Conservation (phyloP, 2,888 invertebrate species). For the Leptopilina drosophilae region DNA sequence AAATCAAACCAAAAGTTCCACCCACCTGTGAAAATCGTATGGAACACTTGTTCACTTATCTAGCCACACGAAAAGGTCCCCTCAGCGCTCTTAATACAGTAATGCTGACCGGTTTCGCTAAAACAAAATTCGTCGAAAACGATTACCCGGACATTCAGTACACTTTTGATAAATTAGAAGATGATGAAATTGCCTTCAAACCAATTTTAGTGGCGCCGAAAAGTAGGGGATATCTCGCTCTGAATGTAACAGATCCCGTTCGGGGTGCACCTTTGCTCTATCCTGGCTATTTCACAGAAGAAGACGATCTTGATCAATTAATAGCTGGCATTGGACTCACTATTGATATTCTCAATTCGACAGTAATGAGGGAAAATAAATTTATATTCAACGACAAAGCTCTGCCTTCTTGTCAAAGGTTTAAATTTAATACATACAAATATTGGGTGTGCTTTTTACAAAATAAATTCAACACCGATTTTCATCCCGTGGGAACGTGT, state of each 20-base stretch:
- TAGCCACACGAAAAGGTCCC: conserved; percentile 78
- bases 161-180: background rate
- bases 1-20: background rate
- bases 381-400: conserved; percentile 79
- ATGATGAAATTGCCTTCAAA: background rate
- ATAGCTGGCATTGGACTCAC: conserved; percentile 77
- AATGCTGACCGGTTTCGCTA: conserved; percentile 1
- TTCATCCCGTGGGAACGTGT: conserved; percentile 78
- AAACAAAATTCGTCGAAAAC: background rate
- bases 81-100: conserved; percentile 70
- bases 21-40: conserved; percentile 64
- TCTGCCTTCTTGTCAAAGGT: conserved; percentile 83
- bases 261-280: conserved; percentile 80
- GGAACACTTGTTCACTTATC: conserved; percentile 76
- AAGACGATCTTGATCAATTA: background rate
- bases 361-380: conserved; percentile 78
- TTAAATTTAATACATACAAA: conserved; percentile 81
- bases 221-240: conserved; percentile 91
- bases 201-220: conserved; percentile 85
- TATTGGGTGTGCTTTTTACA: conserved; percentile 87
- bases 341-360: conserved; percentile 81
- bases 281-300: conserved; percentile 89
- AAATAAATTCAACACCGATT: conserved; percentile 84
- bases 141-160: background rate
- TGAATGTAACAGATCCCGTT: conserved; percentile 87